Base-by-base conservation (phyloP, 2,113 vertebrate species). In the Ciconia stormi region DNA sequence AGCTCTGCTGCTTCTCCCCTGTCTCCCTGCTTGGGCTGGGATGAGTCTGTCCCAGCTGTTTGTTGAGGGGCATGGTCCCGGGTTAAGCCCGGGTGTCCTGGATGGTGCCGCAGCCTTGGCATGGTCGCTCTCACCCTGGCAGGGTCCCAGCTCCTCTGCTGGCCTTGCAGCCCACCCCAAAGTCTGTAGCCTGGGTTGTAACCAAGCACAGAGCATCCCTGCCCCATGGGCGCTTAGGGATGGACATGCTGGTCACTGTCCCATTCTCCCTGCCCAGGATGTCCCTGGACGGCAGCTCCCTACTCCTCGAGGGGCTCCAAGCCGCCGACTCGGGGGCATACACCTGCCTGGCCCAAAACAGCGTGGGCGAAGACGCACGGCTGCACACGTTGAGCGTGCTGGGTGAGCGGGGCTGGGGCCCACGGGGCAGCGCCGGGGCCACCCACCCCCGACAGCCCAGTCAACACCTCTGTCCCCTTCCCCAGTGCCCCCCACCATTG, bases 401-500 rank as follows among this genome's bases (percentile, higher is more conserved):
- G 56, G 98, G 99, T 99, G 79, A 98, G 99, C 58, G 6, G 34
- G 44, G 71, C 59, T 0, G 52, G 76, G 56, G 27, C 2, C n/a
- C 5, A 3, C 0, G 4, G 58, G 74, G 44, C 25, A 22, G 34
- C 1, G 0, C 61, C 27, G 9, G 70, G 72, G 70, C 56, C 34
- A 13, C n/a, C 22, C 3, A 0, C 3, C 36, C 71, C 16, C 9
- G 3, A 3, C 79, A 52, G 85, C 44, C 20, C 7, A 7, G 6
- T 32, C 96, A 98, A 97, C 30, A 2, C n/a, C 27, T 47, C 38
- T 53, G 82, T 81, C 36, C 25, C 65, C 30, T 20, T 2, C 0
- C 38, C 29, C 95, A 99, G 99, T 99, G 13, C 99, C 99, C 6
- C 99, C 99, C 3, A 80, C 97, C 67, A 99, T 99, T 2, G 91